Base-by-base conservation (phyloP, 2,888 invertebrate species). In the Drosophila setosimentum region DNA sequence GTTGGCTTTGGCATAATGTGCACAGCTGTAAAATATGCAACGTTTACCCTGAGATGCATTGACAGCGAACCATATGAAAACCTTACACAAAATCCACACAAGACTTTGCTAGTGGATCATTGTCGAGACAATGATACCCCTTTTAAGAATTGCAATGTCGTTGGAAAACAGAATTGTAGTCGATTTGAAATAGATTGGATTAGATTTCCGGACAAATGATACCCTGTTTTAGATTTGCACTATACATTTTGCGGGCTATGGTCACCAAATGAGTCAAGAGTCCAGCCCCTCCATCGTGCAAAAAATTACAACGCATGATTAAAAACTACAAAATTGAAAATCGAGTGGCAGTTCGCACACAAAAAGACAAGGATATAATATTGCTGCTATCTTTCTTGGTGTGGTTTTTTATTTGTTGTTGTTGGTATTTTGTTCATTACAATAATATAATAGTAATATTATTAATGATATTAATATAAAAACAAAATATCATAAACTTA, bases 11-110 rank as follows among this genome's bases (percentile, higher is more conserved):
- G 59, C 64, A 75, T 86, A 77, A 83, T 75, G 68, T 42, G 69
- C 66, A 58, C 49, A 68, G 82, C 66, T 58, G 70, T 79, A 83
- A 79, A 82, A 71, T 76, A 85, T 85, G 76, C 83, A 82, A 76
- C 30, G 73, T 60, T 69, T 68, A 50, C 67, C 53, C 57, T 59
- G 42, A 68, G 71, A 40, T 82, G 33, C 74, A 61, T 72, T 73
- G 70, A 67, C 76, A 83, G 60, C 69, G 55, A 63, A 13, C 30
- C 58, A 37, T 51, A n/a, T 32, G 29, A 53, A 64, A 63, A 62
- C 48, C 55, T 45, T 24, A 29, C 30, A 50, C 58, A 49, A 51
- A 70, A 57, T 49, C 35, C n/a, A 35, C 57, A 50, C 32, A 59
- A 33, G 48, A 67, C 27, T 68, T 54, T 62, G 32, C 49, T 50